Percentiles rank a stretch among this genome's conserved stretches.
Evolutionary conservation across 1,140 invertebrate genomes (phyloP).

Genomic region (Lutraria rhynchaena): DNA sequence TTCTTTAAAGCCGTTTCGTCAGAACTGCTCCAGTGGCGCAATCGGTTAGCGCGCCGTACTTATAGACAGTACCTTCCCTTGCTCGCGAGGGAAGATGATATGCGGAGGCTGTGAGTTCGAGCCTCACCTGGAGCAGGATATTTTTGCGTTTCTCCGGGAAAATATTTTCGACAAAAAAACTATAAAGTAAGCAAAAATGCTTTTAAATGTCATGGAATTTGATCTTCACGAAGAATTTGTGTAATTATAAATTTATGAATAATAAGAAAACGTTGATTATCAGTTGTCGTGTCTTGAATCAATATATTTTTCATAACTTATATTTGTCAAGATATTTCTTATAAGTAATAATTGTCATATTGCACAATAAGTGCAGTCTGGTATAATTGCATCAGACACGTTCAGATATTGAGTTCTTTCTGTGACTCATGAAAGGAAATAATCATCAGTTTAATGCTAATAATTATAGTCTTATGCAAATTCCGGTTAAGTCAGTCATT

Average conservation of each 20-base stretch:
- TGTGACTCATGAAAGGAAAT: no score
- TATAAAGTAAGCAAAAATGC: neutral
- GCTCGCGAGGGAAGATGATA: slow-evolving; percentile 51
- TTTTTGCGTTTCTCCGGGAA: slow-evolving; percentile 1
- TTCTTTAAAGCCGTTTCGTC: neutral
- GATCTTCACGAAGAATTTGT: neutral
- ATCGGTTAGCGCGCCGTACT: slow-evolving; percentile 82
- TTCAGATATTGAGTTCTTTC: no score
- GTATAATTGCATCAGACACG: no score
- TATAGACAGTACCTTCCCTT: slow-evolving; percentile 78
- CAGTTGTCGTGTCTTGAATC: no score
- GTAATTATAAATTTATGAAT: neutral
- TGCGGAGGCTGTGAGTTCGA: slow-evolving; percentile 81
- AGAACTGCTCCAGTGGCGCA: slow-evolving; percentile 78
- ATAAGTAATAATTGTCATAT: no score
- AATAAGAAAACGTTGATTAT: neutral
- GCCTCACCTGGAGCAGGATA: slow-evolving; percentile 78
- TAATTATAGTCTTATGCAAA: no score
- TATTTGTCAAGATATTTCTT: no score
- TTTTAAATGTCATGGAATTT: neutral
- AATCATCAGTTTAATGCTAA: no score
- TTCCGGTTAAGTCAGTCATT: no score
- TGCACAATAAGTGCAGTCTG: no score
- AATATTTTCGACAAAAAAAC: neutral
- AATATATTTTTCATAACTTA: no score